A percentile compares a stretch with the other conserved stretches of the same genome.
Evolutionary conservation across 2,888 invertebrate species (phyloP).

Genomic region (Electrophaes corylata): DNA sequence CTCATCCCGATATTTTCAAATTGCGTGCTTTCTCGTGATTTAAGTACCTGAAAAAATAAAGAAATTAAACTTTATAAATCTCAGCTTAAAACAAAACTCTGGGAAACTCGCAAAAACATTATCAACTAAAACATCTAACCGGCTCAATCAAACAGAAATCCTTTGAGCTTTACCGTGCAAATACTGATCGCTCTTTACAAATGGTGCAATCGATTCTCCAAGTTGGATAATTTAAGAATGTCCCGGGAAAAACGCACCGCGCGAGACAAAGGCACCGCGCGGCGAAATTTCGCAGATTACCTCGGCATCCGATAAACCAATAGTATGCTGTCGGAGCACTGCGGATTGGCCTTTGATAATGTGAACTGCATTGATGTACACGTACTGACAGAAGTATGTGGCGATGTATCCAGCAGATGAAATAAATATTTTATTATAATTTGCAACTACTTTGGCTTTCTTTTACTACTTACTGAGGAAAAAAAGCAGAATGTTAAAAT

Average conservation of each 20-base stretch:
- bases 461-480: no score
- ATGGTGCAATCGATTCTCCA: slow-evolving; percentile 69
- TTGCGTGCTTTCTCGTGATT: slow-evolving; percentile 28
- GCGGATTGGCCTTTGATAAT: slow-evolving; percentile 52
- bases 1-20: slow-evolving; percentile 52
- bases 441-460: no score
- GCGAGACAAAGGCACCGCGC: slow-evolving; percentile 68
- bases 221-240: slow-evolving; percentile 73
- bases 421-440: no score
- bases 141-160: slow-evolving; percentile 62
- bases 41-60: slow-evolving; percentile 43
- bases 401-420: background rate
- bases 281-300: slow-evolving; percentile 79
- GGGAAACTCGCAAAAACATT: slow-evolving; percentile 47
- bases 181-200: slow-evolving; percentile 65
- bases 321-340: slow-evolving; percentile 61
- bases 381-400: background rate
- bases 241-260: slow-evolving; percentile 56
- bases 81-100: slow-evolving; percentile 4
- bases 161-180: slow-evolving; percentile 77
- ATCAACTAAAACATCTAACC: slow-evolving; percentile 45
- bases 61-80: slow-evolving; percentile 5
- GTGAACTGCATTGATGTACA: background rate
- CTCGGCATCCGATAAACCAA: slow-evolving; percentile 79
- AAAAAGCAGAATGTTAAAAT: no score